These are phyloP conservation scores for Dryas iulia DNA, from an alignment of 1,140 invertebrate species.

Conservation along the genomic window DNA sequence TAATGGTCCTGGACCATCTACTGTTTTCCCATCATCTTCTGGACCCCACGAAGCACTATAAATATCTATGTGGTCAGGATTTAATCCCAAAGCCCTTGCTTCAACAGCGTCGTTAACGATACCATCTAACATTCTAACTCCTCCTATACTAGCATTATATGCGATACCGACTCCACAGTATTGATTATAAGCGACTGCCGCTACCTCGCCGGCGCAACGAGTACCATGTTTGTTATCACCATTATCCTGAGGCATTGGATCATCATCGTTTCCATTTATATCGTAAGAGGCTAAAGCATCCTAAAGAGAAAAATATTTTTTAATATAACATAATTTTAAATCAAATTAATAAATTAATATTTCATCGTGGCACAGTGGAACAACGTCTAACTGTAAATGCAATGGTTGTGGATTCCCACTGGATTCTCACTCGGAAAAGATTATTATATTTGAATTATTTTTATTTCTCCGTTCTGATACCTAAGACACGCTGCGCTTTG, in stretches of 20 bases:
- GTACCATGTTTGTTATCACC: slow-evolving; percentile 97
- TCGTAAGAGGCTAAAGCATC: slow-evolving; percentile 97
- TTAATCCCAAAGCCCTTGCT: slow-evolving; percentile 93
- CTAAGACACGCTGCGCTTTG: too few relatives aligned
- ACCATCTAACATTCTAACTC: slow-evolving; percentile 97
- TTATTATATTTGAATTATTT: too few relatives aligned
- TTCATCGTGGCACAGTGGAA: too few relatives aligned
- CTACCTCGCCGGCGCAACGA: slow-evolving; percentile 95
- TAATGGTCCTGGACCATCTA: slow-evolving; percentile 98
- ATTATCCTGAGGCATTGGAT: slow-evolving; percentile 97
- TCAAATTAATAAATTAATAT: too few relatives aligned
- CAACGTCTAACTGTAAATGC: too few relatives aligned
- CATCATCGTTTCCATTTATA: slow-evolving; percentile 97
- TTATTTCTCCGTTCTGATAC: too few relatives aligned
- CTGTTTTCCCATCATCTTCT: slow-evolving; percentile 98
- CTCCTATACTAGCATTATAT: slow-evolving; percentile 96
- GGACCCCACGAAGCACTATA: slow-evolving; percentile 98
- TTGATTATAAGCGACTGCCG: slow-evolving; percentile 94
- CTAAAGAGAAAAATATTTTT: slow-evolving; percentile 68
- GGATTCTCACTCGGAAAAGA: too few relatives aligned
- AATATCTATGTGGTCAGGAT: slow-evolving; percentile 96
- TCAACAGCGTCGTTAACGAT: slow-evolving; percentile 97
- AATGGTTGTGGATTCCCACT: too few relatives aligned
- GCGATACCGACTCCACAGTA: slow-evolving; percentile 97
- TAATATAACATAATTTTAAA: too few relatives aligned